Conservation (phyloP, 2,113 vertebrate genomes). For the Rhineura floridana region DNA sequence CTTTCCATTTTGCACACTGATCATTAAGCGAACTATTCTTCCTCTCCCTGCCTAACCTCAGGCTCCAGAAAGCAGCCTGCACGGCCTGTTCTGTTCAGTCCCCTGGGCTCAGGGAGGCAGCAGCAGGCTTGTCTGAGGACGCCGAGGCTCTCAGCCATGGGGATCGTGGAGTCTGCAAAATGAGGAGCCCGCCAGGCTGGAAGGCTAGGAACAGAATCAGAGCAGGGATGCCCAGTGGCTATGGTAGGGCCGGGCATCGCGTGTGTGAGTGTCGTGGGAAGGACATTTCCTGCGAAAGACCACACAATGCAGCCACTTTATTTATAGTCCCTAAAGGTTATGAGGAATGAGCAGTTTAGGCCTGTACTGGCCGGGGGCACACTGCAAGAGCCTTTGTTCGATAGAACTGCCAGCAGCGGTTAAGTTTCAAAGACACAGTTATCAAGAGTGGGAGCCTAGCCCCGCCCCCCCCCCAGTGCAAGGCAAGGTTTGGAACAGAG, state of each 20-base stretch:
- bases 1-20: slow-evolving; percentile 59
- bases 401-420: not conserved
- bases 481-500: not conserved
- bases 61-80: slow-evolving; percentile 62
- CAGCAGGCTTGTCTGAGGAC: not conserved
- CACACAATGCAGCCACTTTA: not conserved
- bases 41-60: slow-evolving; percentile 58
- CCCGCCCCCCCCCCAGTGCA: not conserved
- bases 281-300: rapidly evolving
- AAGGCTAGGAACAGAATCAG: not conserved
- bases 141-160: not conserved
- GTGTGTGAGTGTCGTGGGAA: slow-evolving; percentile 10
- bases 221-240: slow-evolving; percentile 19
- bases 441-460: not conserved
- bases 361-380: not conserved
- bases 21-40: slow-evolving; percentile 60
- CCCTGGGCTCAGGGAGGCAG: not conserved
- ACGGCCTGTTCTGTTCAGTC: not conserved
- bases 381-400: not conserved
- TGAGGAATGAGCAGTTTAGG: not conserved
- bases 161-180: not conserved
- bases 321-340: not conserved
- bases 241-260: not conserved
- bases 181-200: not conserved
- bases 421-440: not conserved